Base-by-base conservation (phyloP, 2,888 invertebrate genomes). In the Ellobium chinense region DNA sequence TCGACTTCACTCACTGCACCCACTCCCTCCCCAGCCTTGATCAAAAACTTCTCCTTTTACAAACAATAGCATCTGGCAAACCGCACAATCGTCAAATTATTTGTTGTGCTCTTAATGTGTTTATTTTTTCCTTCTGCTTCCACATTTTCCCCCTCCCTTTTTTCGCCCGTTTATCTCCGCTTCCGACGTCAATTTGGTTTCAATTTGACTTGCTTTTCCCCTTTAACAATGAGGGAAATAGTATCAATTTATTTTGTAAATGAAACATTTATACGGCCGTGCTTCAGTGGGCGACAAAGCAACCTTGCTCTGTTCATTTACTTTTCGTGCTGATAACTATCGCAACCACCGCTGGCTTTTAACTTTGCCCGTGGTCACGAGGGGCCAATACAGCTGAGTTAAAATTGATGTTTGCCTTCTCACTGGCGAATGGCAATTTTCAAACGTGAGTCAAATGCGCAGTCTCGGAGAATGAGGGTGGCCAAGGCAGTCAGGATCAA, bases 21-120 rank as follows among this genome's bases (percentile, higher is more conserved):
- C 27, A 72, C 24, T 36, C 34, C 37, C 21, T 58, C 31, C 46
- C 46, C 75, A 46, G 66, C 24, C 34, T 54, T 66, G 63, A 63
- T 74, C 74, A 74, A 63, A 72, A 58, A 72, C 58, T 60, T 60
- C 36, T 60, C 14, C 37, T 37, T 56, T 37, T 37, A 37, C 72
- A 72, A 72, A 72, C 72, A 72, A 60, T 58, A 72, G 56, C 72
- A 72, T 72, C 72, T 72, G 72, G 72, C 72, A 72, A 34, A 24
- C 36, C 60, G 37, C 27, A 27, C 60, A 72, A 72, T 72, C 60
- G 12, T 3, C n/a, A 24, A 60, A 72, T 31, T 60, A 34, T 27
- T 60, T 58, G 36, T 18, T 60, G 14, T 72, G 3, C 14, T 60
- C 24, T 27, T 31, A n/a, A 34, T 36, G 34, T 24, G 31, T 31